phyloP scores from a whole-genome alignment of 1,140 invertebrate species.

The Dysdera silvatica region DNA sequence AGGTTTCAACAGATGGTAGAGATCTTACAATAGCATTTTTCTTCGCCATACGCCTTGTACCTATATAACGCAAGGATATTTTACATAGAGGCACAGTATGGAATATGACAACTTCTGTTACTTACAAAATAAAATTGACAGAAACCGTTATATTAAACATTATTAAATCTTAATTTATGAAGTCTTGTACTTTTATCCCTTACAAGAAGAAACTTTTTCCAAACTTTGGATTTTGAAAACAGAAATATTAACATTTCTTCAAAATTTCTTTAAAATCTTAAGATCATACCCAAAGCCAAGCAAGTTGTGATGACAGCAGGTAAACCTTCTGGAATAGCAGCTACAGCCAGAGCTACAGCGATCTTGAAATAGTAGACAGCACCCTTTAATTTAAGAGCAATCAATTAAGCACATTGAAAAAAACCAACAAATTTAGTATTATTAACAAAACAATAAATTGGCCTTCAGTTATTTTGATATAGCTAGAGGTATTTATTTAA shows the following conservation, averaged over 20 bases:
- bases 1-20: conserved; percentile 96
- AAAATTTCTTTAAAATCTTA: background rate
- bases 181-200: too few species aligned
- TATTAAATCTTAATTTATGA: too few species aligned
- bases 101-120: too few species aligned
- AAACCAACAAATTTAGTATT: background rate
- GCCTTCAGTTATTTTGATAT: too few species aligned
- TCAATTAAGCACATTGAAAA: background rate
- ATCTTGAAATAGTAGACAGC: conserved; percentile 99
- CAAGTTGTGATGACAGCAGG: conserved; percentile 99
- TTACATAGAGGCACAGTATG: too few species aligned
- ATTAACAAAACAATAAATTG: background rate
- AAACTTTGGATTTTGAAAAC: too few species aligned
- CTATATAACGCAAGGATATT: background rate
- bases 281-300: conserved; percentile 71
- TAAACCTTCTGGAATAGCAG: conserved; percentile 82
- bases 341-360: conserved; percentile 97
- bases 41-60: conserved; percentile 98
- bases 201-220: too few species aligned
- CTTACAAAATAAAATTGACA: too few species aligned
- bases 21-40: conserved; percentile 99
- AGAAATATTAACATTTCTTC: too few species aligned
- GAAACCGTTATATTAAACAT: too few species aligned
- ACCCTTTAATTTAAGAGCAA: conserved; percentile 62
- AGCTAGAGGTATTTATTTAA: too few species aligned